phyloP scores from a whole-genome alignment of 1,140 invertebrate species.

The Uloborus diversus region DNA sequence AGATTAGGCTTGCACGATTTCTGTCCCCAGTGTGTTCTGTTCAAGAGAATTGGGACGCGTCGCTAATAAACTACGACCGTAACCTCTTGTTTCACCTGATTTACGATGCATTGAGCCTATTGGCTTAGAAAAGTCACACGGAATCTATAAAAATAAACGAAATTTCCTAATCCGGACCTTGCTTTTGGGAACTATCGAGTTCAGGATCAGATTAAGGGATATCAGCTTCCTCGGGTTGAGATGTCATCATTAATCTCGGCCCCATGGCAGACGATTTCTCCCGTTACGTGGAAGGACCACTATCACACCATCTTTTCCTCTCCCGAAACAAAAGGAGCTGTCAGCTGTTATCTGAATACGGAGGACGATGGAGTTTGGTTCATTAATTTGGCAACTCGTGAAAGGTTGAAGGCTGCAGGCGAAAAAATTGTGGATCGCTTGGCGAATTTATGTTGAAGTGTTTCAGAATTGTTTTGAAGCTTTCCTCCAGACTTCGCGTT shows the following conservation, averaged over 20 bases:
- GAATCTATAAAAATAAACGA: not conserved
- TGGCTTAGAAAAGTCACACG: too few relatives aligned
- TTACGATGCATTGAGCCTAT: not conserved
- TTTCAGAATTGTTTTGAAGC: too few relatives aligned
- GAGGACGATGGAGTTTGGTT: not conserved
- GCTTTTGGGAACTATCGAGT: slow-evolving; percentile 3
- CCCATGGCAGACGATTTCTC: not conserved
- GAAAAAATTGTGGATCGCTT: not conserved
- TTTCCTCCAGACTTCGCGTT: too few relatives aligned
- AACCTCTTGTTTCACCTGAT: slow-evolving; percentile 1
- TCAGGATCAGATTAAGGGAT: slow-evolving; percentile 30
- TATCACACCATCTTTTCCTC: not conserved
- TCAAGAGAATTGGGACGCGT: too few relatives aligned
- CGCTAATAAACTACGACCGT: not conserved
- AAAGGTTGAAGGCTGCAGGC: not conserved
- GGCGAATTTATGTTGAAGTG: not conserved
- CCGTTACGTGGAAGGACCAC: not conserved
- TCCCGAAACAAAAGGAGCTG: not conserved
- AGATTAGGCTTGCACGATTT: too few relatives aligned
- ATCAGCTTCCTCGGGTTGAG: not conserved
- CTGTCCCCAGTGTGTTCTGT: too few relatives aligned
- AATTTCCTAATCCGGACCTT: not conserved
- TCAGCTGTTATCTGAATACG: not conserved
- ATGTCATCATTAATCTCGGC: slow-evolving; percentile 21
- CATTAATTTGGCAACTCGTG: slow-evolving; percentile 13